Percentiles rank a stretch among this genome's conserved stretches.
phyloP scores from a whole-genome alignment of 2,888 invertebrate genomes.

The Abscondita cerata region DNA sequence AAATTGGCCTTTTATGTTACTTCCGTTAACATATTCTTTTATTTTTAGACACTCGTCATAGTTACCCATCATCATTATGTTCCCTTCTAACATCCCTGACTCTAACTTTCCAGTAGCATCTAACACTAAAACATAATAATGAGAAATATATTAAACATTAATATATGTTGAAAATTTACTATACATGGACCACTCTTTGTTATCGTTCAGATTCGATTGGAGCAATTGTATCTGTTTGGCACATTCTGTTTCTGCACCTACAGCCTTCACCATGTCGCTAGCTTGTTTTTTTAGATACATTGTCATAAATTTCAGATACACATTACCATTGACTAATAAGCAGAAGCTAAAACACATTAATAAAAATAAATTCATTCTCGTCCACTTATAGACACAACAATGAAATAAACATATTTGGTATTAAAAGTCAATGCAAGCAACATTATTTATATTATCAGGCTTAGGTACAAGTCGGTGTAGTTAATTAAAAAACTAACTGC shows the following conservation, averaged over 20 bases:
- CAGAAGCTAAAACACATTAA: neutral
- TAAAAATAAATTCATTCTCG: neutral
- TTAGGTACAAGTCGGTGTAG: too few species aligned
- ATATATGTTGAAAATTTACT: too few species aligned
- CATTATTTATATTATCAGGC: too few species aligned
- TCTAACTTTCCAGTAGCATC: constrained; percentile 58
- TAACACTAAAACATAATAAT: constrained; percentile 11
- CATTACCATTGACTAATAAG: too few species aligned
- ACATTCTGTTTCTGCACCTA: constrained; percentile 25
- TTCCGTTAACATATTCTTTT: constrained; percentile 37
- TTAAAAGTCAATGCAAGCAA: too few species aligned
- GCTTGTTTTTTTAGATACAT: neutral
- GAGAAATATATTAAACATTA: too few species aligned
- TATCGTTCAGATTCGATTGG: constrained; percentile 16
- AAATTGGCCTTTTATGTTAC: constrained; percentile 53
- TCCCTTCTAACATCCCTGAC: constrained; percentile 55
- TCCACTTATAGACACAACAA: too few species aligned
- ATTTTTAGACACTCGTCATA: constrained; percentile 57
- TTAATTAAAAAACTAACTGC: too few species aligned
- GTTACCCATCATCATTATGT: constrained; percentile 55
- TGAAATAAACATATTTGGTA: too few species aligned
- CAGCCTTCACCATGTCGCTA: neutral
- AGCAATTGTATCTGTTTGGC: constrained; percentile 19
- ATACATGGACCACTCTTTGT: constrained; percentile 27
- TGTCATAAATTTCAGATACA: neutral